phyloP scores from a whole-genome alignment of 2,797 vertebrate species.

The Strix occidentalis region DNA sequence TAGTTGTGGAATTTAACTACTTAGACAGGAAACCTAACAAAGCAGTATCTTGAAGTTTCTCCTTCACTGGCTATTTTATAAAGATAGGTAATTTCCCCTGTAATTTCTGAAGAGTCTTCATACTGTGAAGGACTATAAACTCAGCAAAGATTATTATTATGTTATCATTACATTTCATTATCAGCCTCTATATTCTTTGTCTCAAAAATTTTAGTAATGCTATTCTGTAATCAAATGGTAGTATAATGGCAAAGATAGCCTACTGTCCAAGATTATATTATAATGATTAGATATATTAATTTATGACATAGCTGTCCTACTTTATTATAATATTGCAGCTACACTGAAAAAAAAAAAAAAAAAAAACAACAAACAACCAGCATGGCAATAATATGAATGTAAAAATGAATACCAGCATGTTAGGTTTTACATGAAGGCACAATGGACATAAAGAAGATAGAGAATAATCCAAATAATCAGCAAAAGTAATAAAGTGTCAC shows the following conservation, averaged over 20 bases:
- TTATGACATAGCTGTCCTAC: background rate
- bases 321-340: background rate
- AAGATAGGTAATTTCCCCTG: background rate
- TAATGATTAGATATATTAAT: background rate
- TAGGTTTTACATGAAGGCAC: background rate
- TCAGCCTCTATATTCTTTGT: background rate
- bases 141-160: background rate
- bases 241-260: background rate
- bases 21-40: background rate
- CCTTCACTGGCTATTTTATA: background rate
- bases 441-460: background rate
- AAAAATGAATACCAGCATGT: background rate
- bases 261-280: background rate
- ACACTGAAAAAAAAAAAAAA: background rate
- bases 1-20: background rate
- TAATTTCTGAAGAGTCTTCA: background rate
- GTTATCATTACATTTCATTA: background rate
- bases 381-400: background rate
- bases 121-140: background rate
- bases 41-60: background rate
- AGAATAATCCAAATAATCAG: background rate
- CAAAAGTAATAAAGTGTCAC: background rate
- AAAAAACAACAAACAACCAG: no score
- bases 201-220: background rate
- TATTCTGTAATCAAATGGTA: background rate